Evolutionary conservation across 2,797 vertebrate species (phyloP).

Genomic region (Anas bahamensis): DNA sequence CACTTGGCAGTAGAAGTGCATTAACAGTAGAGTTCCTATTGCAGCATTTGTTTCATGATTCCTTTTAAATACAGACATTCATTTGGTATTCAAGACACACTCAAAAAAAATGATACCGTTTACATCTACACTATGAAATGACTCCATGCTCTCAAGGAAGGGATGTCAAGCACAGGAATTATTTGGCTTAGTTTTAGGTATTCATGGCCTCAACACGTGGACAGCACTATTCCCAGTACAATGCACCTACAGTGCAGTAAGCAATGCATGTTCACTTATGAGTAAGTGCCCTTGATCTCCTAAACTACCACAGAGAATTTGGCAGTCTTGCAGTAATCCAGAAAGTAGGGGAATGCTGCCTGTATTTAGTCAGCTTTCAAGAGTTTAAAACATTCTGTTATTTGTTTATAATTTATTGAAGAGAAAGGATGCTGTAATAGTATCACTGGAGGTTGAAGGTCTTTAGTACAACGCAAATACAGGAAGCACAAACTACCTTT

Average conservation of each 20-base stretch:
- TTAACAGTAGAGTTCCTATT: not conserved
- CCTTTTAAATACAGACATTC: slow-evolving; percentile 42
- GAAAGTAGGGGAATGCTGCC: slow-evolving; percentile 3
- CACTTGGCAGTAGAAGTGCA: not conserved
- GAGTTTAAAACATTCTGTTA: slow-evolving; percentile 48
- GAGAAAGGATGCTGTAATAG: slow-evolving; percentile 14
- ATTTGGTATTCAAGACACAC: not conserved
- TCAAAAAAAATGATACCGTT: not conserved
- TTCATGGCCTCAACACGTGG: not conserved
- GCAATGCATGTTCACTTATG: not conserved
- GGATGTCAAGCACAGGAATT: slow-evolving; percentile 9
- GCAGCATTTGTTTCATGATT: not conserved
- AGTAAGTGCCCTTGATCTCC: slow-evolving; percentile 32
- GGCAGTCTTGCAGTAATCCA: slow-evolving; percentile 18
- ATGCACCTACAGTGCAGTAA: slow-evolving; percentile 18
- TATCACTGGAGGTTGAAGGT: not conserved
- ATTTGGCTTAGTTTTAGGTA: not conserved
- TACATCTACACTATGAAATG: not conserved
- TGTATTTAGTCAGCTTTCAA: slow-evolving; percentile 34
- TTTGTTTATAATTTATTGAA: slow-evolving; percentile 15
- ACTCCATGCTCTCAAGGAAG: slow-evolving; percentile 9
- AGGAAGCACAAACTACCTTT: not conserved
- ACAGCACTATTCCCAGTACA: not conserved
- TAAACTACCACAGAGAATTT: slow-evolving; percentile 34
- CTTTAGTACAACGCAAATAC: not conserved